phyloP scores from a whole-genome alignment of 2,888 invertebrate species.

The Syrista parreyssii region DNA sequence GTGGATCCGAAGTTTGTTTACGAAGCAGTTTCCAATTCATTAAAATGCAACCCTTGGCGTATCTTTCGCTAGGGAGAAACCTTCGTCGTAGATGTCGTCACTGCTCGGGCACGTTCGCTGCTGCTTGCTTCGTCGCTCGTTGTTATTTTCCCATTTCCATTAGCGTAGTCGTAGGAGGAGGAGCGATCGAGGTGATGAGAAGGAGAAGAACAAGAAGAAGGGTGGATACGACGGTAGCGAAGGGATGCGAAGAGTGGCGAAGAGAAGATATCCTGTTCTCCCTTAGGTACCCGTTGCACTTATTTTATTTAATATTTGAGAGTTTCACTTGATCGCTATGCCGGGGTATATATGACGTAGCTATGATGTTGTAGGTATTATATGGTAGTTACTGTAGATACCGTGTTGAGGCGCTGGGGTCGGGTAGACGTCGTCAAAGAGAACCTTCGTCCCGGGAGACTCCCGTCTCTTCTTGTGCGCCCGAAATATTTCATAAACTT shows the following conservation, averaged over 20 bases:
- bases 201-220: not conserved
- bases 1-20: not conserved
- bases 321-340: not conserved
- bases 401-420: not conserved
- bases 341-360: not conserved
- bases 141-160: not conserved
- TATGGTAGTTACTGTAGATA: not conserved
- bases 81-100: not conserved
- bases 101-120: not conserved
- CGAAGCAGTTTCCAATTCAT: not conserved
- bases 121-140: not conserved
- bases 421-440: conserved; percentile 9
- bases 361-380: not conserved
- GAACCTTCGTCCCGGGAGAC: conserved; percentile 19
- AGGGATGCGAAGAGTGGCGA: not conserved
- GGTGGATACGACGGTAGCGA: not conserved
- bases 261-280: not conserved
- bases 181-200: not conserved
- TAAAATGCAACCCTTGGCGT: not conserved
- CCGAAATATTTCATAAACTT: conserved; percentile 32
- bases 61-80: not conserved
- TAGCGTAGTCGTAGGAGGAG: not conserved
- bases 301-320: conserved; percentile 7
- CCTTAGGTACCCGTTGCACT: not conserved
- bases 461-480: conserved; percentile 16